phyloP scores from a whole-genome alignment of 2,113 vertebrate genomes.

The Neogobius melanostomus region DNA sequence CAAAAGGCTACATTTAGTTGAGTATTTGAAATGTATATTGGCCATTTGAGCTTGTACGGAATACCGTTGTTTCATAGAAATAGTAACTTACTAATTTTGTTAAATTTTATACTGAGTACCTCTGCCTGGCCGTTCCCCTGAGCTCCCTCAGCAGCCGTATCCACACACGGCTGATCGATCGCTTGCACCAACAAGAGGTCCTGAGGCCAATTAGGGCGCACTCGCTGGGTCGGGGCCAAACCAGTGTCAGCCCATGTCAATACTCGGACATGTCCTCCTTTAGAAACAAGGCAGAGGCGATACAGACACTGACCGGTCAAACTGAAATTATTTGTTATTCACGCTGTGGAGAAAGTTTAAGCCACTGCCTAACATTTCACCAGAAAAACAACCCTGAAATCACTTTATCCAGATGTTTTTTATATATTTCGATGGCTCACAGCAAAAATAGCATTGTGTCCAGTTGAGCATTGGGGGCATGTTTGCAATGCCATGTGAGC shows the following conservation, averaged over 20 bases:
- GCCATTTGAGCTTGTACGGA: too few relatives aligned
- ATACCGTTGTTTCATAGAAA: too few relatives aligned
- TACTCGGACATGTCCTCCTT: slow-evolving; percentile 54
- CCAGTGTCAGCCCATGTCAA: slow-evolving; percentile 56
- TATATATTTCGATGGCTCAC: too few relatives aligned
- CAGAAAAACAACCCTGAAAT: too few relatives aligned
- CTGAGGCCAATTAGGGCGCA: slow-evolving; percentile 67
- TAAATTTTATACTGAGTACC: neutral
- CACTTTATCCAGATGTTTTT: too few relatives aligned
- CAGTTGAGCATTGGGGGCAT: too few relatives aligned
- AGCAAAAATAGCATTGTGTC: too few relatives aligned
- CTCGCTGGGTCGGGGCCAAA: slow-evolving; percentile 36
- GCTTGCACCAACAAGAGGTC: slow-evolving; percentile 66
- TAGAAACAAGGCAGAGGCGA: slow-evolving; percentile 48
- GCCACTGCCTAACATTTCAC: too few relatives aligned
- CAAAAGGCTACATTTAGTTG: neutral
- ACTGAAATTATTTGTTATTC: neutral
- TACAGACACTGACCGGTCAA: slow-evolving; percentile 17
- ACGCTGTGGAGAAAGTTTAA: too few relatives aligned
- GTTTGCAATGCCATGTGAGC: too few relatives aligned
- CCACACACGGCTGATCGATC: slow-evolving; percentile 63
- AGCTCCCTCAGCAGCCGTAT: slow-evolving; percentile 40
- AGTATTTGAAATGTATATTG: neutral
- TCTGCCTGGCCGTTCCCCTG: neutral
- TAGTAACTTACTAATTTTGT: too few relatives aligned